Base-by-base conservation (phyloP, 2,888 invertebrate species). In the Mesorhabditis belari region DNA sequence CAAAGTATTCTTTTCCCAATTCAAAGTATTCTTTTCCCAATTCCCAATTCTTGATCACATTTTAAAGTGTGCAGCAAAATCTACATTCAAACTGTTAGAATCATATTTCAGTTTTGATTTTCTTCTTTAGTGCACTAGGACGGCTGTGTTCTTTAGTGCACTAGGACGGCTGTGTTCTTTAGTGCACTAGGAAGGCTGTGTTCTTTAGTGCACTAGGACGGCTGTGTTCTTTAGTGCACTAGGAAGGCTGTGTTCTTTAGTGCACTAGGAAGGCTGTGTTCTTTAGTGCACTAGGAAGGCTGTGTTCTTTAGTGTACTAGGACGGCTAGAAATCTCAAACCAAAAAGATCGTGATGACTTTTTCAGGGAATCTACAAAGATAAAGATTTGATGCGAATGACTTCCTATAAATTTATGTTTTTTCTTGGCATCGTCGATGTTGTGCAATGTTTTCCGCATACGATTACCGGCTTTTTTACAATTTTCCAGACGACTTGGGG, bases 401-500 rank as follows among this genome's bases (percentile, higher is more conserved):
- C 73, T 5, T 72, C 73, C 52, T 76, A 76, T 63, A 69, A 71
- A 55, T 67, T 76, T 55, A 76, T 76, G 74, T 72, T 76, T 44
- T 58, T 65, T 26, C 64, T 76, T 5, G 70, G 71, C n/a, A 28
- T 70, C 21, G 70, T 69, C 61, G 76, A 75, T 50, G 67, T 70
- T 35, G 61, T 67, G 21, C 75, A 75, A 56, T 70, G 71, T 35
- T 54, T 75, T 24, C 71, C 73, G 2, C 76, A 76, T 57, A 65
- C 69, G 55, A 62, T 73, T 24, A 76, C 75, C 2, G 76, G 76
- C 1, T 54, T 75, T 5, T 74, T 74, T 59, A 75, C 74, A 21
- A 66, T 75, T 17, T 67, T 49, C 24, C 71, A 73, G 60, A 52
- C 67, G 1, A 67, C 65, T 29, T 69, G 66, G 27, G 26, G 64